Evolutionary conservation across 2,113 vertebrate species (phyloP), one percentile per base, ranked within the genome.

Genomic region (Tachysurus vachellii): DNA sequence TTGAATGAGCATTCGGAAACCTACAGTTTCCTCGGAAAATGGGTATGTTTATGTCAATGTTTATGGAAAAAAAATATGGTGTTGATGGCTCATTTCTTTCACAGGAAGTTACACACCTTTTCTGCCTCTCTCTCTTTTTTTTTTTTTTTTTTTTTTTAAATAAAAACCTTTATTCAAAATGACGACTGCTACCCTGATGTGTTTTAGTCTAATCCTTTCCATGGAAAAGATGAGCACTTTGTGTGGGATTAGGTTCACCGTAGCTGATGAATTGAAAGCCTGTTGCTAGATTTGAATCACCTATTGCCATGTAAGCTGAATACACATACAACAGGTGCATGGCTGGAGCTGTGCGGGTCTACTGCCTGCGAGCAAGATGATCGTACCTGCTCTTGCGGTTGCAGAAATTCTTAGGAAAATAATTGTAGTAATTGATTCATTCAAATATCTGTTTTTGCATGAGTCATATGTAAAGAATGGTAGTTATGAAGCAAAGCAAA

Each of bases 191-290:
- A 31, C 75, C 59, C 61, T 68, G 44, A 16, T 44, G 61, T 68
- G 75, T 68, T 86, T 86, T 86, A 5, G 75, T 68, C 28, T 82
- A 59, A 28, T 61, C n/a, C n/a, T 62, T 80, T 86, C 77, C 77
- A 13, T 82, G 57, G 36, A 86, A 86, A 80, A 28, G 53, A 68
- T n/a, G 28, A 53, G 44, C 61, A 36, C 21, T 70, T 31, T 80
- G 50, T 56, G 62, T 57, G 53, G 62, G 61, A 36, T 80, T 80
- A 11, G 28, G 31, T 61, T 50, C 12, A 19, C 56, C 61, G 14
- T 62, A 50, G n/a, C 23, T 61, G 31, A n/a, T 28, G 23, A 61
- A 75, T 47, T 28, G 50, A 56, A 84, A 10, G 9, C n/a, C 17
- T 54, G 53, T 70, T 83, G 13, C 44, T 21, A 42, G 50, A 57